phyloP scores from a whole-genome alignment of 2,797 vertebrate species.

The Brachymystax lenok region DNA sequence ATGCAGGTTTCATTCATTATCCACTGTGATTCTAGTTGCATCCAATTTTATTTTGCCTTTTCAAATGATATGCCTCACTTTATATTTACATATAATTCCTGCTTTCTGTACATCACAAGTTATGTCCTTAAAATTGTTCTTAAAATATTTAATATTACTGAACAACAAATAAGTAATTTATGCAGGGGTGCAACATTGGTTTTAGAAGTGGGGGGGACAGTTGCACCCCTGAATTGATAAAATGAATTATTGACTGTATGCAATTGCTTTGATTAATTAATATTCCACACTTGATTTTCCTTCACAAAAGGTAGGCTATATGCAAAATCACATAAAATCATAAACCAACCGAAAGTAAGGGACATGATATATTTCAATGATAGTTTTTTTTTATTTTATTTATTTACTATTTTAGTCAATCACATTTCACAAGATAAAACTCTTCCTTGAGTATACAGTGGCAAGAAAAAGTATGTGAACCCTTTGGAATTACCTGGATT shows the following conservation, averaged over 20 bases:
- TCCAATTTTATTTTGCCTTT: slow-evolving; percentile 82
- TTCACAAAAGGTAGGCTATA: slow-evolving; percentile 57
- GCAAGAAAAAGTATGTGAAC: too few species aligned
- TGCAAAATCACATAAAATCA: slow-evolving; percentile 65
- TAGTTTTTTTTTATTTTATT: neutral
- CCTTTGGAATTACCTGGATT: too few species aligned
- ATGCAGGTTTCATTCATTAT: slow-evolving; percentile 94
- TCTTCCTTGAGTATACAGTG: slow-evolving; percentile 61
- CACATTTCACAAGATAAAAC: slow-evolving; percentile 68
- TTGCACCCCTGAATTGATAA: slow-evolving; percentile 32
- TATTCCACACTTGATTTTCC: slow-evolving; percentile 59
- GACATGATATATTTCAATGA: slow-evolving; percentile 15
- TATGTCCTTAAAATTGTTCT: slow-evolving; percentile 48
- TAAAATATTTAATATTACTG: slow-evolving; percentile 51
- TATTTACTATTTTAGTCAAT: slow-evolving; percentile 45
- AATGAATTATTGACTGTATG: slow-evolving; percentile 63
- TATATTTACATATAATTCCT: slow-evolving; percentile 84
- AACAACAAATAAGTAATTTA: slow-evolving; percentile 63
- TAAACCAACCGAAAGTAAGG: slow-evolving; percentile 59
- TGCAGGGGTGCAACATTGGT: neutral
- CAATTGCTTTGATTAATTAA: slow-evolving; percentile 55
- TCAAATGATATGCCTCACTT: slow-evolving; percentile 78
- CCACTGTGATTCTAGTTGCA: slow-evolving; percentile 83
- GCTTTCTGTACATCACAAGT: slow-evolving; percentile 83
- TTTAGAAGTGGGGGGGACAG: too few species aligned